Evolutionary conservation across 2,113 vertebrate genomes (phyloP).

Genomic region (Puntigrus tetrazona): DNA sequence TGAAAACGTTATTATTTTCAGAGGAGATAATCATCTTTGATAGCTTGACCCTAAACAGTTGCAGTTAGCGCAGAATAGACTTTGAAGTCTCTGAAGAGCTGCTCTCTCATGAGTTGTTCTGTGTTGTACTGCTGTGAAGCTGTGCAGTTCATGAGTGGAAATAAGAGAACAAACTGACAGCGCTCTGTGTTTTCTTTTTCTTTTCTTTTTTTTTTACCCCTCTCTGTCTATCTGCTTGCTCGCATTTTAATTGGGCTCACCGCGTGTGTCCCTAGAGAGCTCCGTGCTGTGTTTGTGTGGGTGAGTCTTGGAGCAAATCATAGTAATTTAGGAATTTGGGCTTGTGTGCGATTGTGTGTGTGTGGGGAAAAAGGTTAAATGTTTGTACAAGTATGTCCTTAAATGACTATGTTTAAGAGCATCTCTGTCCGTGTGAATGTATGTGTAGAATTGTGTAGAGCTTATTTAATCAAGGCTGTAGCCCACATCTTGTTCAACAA

Average conservation of each 20-base stretch:
- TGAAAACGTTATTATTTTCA: background rate
- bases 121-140: constrained; percentile 27
- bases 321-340: constrained; percentile 37
- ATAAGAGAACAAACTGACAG: constrained; percentile 23
- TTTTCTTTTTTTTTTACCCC: background rate
- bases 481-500: background rate
- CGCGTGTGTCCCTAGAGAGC: background rate
- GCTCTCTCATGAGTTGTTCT: constrained; percentile 8
- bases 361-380: background rate
- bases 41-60: constrained; percentile 10
- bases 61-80: background rate
- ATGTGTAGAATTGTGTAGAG: background rate
- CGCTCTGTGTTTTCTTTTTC: background rate
- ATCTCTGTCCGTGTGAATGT: background rate
- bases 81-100: background rate
- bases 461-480: background rate
- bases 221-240: background rate
- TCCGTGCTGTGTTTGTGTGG: constrained; percentile 26
- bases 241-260: constrained; percentile 32
- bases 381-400: constrained; percentile 6
- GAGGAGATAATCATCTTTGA: no score
- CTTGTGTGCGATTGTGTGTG: constrained; percentile 1
- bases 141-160: constrained; percentile 9
- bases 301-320: constrained; percentile 31
- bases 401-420: constrained; percentile 4